Percentiles rank a stretch among this genome's conserved stretches.
These are phyloP conservation scores for Adineta ricciae DNA, from an alignment of 2,888 invertebrate species.

Conservation along the genomic window DNA sequence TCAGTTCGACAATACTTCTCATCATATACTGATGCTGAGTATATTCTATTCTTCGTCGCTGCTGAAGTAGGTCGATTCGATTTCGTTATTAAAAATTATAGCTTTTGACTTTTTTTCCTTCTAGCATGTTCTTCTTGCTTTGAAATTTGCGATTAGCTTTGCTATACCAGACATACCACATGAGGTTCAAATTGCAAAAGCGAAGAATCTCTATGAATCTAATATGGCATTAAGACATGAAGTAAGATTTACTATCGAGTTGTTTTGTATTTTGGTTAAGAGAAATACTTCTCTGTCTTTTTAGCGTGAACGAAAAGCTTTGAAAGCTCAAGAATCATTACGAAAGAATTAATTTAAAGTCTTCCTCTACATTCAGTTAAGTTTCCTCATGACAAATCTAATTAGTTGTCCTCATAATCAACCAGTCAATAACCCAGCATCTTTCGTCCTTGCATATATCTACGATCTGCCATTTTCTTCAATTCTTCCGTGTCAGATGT, in stretches of 20 bases:
- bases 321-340: background rate
- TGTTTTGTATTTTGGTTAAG: background rate
- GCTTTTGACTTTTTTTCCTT: background rate
- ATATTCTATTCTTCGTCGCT: constrained; percentile 59
- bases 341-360: background rate
- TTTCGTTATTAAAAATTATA: background rate
- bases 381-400: background rate
- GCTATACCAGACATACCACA: constrained; percentile 12
- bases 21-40: constrained; percentile 50
- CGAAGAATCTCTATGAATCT: constrained; percentile 18
- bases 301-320: background rate
- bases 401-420: background rate
- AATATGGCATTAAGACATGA: constrained; percentile 6
- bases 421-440: too few species aligned
- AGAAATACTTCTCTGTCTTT: background rate
- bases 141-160: background rate
- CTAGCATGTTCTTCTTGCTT: constrained; percentile 30
- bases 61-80: constrained; percentile 53
- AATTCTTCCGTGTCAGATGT: too few species aligned
- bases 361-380: too few species aligned
- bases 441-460: too few species aligned
- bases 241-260: background rate
- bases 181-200: background rate
- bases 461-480: too few species aligned
- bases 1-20: constrained; percentile 54